phyloP scores from a whole-genome alignment of 2,888 invertebrate genomes.

The Eristalinus sepulchralis region DNA sequence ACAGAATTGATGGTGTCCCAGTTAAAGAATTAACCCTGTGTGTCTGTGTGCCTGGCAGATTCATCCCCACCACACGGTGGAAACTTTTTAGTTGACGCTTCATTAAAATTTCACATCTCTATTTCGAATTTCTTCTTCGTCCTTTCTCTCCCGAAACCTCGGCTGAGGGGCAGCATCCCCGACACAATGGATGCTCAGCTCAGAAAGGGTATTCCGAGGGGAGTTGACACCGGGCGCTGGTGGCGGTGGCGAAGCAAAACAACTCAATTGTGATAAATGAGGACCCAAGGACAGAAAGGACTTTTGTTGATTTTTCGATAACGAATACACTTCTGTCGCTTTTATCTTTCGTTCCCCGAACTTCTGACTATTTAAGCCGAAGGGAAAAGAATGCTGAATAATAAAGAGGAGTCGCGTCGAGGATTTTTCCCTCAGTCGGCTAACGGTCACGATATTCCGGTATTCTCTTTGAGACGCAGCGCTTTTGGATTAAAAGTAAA shows the following conservation, averaged over 20 bases:
- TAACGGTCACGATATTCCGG: slow-evolving; percentile 1
- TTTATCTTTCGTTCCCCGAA: slow-evolving; percentile 18
- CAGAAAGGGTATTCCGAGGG: slow-evolving; percentile 1
- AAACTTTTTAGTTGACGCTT: slow-evolving; percentile 44
- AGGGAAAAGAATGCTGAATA: neutral
- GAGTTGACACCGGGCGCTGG: neutral
- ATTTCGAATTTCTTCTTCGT: slow-evolving; percentile 50
- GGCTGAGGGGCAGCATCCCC: slow-evolving; percentile 29
- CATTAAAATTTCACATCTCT: slow-evolving; percentile 66
- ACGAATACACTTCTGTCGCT: slow-evolving; percentile 44
- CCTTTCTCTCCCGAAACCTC: neutral
- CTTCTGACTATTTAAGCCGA: neutral
- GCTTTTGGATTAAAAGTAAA: slow-evolving; percentile 3
- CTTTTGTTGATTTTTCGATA: slow-evolving; percentile 58
- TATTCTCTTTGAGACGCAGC: slow-evolving; percentile 2
- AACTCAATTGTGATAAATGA: slow-evolving; percentile 34
- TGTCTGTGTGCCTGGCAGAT: slow-evolving; percentile 14
- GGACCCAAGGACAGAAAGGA: slow-evolving; percentile 43
- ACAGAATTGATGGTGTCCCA: neutral
- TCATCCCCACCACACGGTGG: neutral
- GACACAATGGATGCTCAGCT: slow-evolving; percentile 31
- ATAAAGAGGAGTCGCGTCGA: neutral
- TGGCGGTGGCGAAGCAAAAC: slow-evolving; percentile 7
- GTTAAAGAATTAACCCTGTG: slow-evolving; percentile 28
- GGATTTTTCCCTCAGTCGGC: neutral